Conservation (phyloP, 2,888 invertebrate genomes). For the Onchidella celtica region DNA sequence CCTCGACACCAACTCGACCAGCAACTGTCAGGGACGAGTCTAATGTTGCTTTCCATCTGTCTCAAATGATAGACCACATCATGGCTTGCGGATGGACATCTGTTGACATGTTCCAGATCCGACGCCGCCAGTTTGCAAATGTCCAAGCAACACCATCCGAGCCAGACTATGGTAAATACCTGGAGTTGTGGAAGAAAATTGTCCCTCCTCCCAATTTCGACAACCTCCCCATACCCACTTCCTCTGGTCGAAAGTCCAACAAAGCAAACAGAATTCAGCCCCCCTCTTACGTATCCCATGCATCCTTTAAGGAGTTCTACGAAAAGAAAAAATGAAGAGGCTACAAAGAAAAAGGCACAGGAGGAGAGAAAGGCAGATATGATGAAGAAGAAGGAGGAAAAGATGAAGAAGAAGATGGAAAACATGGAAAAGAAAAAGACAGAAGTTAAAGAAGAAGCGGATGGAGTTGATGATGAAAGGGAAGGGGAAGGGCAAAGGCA, state of each 20-base stretch:
- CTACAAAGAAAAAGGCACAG: too few relatives aligned
- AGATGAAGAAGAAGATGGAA: too few relatives aligned
- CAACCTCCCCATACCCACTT: conserved; percentile 19
- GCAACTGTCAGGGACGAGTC: conserved; percentile 4
- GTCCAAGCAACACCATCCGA: background rate
- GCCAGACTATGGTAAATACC: conserved; percentile 7
- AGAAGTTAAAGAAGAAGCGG: background rate
- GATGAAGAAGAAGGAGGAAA: too few relatives aligned
- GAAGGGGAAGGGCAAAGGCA: too few relatives aligned
- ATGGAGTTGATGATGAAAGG: too few relatives aligned
- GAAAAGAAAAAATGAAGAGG: too few relatives aligned
- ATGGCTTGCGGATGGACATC: conserved; percentile 1
- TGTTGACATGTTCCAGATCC: conserved; percentile 8
- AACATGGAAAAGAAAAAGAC: too few relatives aligned
- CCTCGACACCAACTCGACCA: conserved; percentile 17
- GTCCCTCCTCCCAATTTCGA: conserved; percentile 12
- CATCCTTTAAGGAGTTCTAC: too few relatives aligned
- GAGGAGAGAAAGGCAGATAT: too few relatives aligned
- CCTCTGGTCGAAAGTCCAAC: background rate
- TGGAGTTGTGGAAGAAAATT: conserved; percentile 8
- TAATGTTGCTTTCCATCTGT: conserved; percentile 12
- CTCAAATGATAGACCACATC: background rate
- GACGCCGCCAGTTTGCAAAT: conserved; percentile 11
- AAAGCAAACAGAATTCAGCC: too few relatives aligned
- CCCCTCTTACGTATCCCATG: too few relatives aligned